A percentile compares a stretch with the other conserved stretches of the same genome.
Evolutionary conservation across 2,888 invertebrate genomes (phyloP).

Genomic region (Eupsilia transversa): DNA sequence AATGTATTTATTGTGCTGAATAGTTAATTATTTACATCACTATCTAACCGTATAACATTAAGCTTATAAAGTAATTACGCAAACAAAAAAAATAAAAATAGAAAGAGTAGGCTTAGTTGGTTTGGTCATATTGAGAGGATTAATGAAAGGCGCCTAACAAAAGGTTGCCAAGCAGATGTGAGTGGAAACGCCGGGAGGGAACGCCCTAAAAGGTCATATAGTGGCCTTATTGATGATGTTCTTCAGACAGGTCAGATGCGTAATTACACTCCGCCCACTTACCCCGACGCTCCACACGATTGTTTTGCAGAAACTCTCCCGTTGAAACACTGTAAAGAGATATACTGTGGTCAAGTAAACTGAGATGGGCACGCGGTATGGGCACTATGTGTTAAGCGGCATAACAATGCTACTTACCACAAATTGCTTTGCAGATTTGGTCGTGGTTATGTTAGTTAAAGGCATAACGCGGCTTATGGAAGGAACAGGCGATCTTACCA

Average conservation of each 20-base stretch:
- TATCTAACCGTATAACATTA: neutral
- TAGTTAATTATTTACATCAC: neutral
- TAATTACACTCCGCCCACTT: neutral
- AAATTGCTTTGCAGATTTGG: constrained; percentile 38
- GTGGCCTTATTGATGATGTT: no score
- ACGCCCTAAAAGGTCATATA: no score
- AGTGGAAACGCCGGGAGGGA: no score
- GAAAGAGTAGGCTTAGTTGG: no score
- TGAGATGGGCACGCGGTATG: constrained; percentile 25
- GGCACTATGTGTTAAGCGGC: constrained; percentile 31
- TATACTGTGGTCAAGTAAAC: constrained; percentile 2
- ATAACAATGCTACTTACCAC: constrained; percentile 28
- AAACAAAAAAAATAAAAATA: neutral
- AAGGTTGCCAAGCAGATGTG: no score
- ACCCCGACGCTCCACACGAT: no score
- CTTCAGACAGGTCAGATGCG: no score
- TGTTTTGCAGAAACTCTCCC: neutral
- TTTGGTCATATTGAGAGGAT: no score
- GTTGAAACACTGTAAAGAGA: neutral
- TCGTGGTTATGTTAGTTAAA: constrained; percentile 22
- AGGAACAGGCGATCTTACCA: neutral
- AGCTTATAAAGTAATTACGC: neutral
- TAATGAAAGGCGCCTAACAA: no score
- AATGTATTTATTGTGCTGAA: neutral
- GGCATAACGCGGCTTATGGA: neutral